Evolutionary conservation across 2,888 invertebrate genomes (phyloP).

Genomic region (Vandiemenella viatica): DNA sequence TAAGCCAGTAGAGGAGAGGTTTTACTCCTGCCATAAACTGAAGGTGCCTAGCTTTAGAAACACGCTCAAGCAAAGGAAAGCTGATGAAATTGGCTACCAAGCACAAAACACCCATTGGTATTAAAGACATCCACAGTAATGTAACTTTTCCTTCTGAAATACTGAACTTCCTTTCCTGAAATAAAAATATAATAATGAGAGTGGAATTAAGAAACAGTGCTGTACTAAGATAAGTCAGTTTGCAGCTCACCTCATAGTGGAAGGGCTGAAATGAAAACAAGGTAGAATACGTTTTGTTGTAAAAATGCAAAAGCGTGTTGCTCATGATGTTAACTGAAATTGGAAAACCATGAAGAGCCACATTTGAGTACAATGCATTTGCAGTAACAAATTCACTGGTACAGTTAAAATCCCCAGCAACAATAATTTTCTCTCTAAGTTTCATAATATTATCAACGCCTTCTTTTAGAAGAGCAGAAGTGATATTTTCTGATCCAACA

Average conservation of each 20-base stretch:
- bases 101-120: not conserved
- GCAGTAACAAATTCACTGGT: not conserved
- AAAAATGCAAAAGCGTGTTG: slow-evolving; percentile 31
- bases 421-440: not conserved
- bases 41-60: not conserved
- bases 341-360: slow-evolving; percentile 35
- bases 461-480: not conserved
- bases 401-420: not conserved
- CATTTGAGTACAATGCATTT: slow-evolving; percentile 30
- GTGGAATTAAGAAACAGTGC: no score
- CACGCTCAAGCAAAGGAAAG: not conserved
- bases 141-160: no score
- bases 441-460: not conserved
- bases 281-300: no score
- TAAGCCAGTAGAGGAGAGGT: not conserved
- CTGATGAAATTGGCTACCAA: not conserved
- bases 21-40: not conserved
- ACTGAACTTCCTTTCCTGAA: no score
- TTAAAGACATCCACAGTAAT: not conserved
- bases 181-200: no score
- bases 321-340: slow-evolving; percentile 35
- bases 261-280: no score
- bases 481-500: not conserved
- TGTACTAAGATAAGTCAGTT: no score
- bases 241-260: no score